Evolutionary conservation across 2,888 invertebrate genomes (phyloP).

Genomic region (Callimorpha dominula): DNA sequence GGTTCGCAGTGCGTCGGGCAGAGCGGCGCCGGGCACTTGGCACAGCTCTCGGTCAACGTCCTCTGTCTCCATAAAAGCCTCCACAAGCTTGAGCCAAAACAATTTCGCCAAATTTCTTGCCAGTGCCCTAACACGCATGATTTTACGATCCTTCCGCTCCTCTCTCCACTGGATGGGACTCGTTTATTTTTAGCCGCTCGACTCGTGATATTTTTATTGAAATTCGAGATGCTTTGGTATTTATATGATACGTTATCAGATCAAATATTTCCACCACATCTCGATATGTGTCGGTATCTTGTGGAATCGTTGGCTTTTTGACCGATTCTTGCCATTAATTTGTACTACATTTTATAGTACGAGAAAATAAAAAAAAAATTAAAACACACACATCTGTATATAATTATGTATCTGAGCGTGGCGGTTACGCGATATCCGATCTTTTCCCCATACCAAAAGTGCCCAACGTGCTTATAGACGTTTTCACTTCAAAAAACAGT

Average conservation of each 20-base stretch:
- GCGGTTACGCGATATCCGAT: no score
- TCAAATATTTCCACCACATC: conserved; percentile 66
- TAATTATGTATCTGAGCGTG: no score
- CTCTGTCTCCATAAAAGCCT: conserved; percentile 82
- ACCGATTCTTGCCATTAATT: neutral
- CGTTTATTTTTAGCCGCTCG: conserved; percentile 70
- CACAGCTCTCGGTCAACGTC: conserved; percentile 83
- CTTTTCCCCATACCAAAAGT: no score
- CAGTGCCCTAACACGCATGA: conserved; percentile 80
- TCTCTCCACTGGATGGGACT: conserved; percentile 58
- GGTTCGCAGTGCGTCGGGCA: conserved; percentile 81
- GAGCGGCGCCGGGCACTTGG: conserved; percentile 84
- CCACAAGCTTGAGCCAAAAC: conserved; percentile 80
- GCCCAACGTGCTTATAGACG: no score
- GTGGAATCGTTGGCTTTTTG: conserved; percentile 42
- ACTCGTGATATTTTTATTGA: conserved; percentile 72
- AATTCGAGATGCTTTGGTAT: conserved; percentile 69
- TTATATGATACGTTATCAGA: conserved; percentile 71
- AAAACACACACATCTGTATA: no score
- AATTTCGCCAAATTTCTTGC: conserved; percentile 84
- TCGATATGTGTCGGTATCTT: conserved; percentile 55
- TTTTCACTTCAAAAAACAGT: neutral
- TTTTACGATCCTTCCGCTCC: conserved; percentile 77
- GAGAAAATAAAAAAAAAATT: no score
- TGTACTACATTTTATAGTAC: no score